Evolutionary conservation across 2,113 vertebrate species (phyloP).

Genomic region (Alces alces): DNA sequence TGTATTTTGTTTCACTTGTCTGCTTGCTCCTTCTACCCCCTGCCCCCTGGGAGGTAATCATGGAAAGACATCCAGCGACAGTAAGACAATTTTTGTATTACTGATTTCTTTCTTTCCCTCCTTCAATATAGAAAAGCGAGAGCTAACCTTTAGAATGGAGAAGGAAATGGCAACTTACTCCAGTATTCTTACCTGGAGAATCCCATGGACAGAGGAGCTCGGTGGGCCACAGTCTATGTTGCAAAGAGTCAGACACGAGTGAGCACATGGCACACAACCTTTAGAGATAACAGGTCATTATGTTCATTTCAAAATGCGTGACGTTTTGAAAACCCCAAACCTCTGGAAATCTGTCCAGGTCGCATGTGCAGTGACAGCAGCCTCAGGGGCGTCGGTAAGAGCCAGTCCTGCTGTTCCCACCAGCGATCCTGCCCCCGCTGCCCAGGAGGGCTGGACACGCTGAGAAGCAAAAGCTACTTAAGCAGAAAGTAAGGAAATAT

Average conservation of each 20-base stretch:
- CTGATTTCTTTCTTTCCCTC: background rate
- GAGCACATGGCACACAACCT: background rate
- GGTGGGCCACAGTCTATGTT: background rate
- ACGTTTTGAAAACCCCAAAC: background rate
- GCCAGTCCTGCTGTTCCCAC: background rate
- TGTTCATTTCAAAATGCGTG: background rate
- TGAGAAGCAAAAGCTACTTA: background rate
- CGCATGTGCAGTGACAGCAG: background rate
- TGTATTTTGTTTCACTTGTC: rapidly evolving
- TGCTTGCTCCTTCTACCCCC: background rate
- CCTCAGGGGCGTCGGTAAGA: rapidly evolving
- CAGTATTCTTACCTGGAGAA: background rate
- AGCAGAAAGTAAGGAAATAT: background rate
- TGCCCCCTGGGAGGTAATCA: rapidly evolving
- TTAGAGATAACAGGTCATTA: background rate
- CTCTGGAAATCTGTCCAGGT: background rate
- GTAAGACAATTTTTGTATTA: background rate
- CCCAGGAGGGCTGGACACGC: background rate
- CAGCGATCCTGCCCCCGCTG: background rate
- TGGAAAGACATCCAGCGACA: background rate
- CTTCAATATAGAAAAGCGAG: background rate
- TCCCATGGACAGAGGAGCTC: background rate
- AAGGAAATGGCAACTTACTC: background rate
- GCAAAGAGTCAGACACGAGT: background rate
- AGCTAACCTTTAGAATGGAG: background rate